Base-by-base conservation (phyloP, 92 coral and sea anemone species). In the Parazoanthus swiftii region DNA sequence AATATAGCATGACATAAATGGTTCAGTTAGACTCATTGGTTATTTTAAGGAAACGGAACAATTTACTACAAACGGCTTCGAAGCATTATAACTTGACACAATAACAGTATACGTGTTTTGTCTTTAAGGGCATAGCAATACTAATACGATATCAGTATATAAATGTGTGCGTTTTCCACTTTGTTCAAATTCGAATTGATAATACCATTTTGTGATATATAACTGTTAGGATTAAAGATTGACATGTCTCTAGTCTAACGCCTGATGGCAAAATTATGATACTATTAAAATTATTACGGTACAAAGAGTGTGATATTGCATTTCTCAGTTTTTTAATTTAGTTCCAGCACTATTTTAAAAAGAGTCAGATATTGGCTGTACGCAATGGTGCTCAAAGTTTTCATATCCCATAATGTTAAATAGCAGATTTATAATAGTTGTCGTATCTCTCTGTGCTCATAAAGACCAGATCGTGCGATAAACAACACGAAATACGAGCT, bases 401-500 rank as follows among this genome's bases (percentile, higher is more conserved):
- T 18, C 38, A 36, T 37, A 2, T 38, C 46, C 79, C 48, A 36
- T 37, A 37, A 75, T 36, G 39, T 13, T 13, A 54, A 54, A 54
- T 15, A 63, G 43, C 56, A 77, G 14, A 75, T 21, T 44, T 44
- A 77, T 43, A 44, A 44, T 63, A 48, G 18, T 21, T 44, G 23
- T n/a, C 51, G 38, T 63, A 81, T 81, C 85, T 59, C 35, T 16
- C 68, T 23, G 35, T 58, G 74, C 33, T 63, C 42, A 81, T 81
- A 63, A 63, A 59, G 85, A 63, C 63, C 20, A 11, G 15, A 39
- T 18, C 48, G 26, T 36, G 74, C 15, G 85, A 81, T 81, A 81
- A 81, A 72, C 33, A 36, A 56, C 63, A 81, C 2, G 74, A 63
- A 58, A 58, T 63, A 48, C 50, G 71, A 81, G 54, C 73, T 81